phyloP scores from a whole-genome alignment of 2,888 invertebrate species.

The Pachymerium ferrugineum region DNA sequence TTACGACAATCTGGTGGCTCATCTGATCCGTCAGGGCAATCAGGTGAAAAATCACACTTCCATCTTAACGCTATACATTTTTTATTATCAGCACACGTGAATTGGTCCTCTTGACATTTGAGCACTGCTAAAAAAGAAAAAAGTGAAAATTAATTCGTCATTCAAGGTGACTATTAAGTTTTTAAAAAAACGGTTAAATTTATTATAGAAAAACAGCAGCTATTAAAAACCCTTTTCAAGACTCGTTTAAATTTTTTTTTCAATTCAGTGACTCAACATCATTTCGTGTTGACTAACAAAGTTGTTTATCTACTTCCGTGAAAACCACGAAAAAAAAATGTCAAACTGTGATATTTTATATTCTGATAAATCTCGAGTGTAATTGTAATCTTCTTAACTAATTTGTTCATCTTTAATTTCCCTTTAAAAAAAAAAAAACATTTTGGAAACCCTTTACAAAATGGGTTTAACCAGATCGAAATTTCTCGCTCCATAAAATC shows the following conservation, averaged over 20 bases:
- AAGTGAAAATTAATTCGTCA: no score
- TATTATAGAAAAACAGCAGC: not conserved
- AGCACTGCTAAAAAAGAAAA: not conserved
- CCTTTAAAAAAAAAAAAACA: not conserved
- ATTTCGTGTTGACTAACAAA: no score
- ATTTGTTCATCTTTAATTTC: no score
- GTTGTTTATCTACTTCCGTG: constrained; percentile 1
- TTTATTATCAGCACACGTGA: constrained; percentile 58
- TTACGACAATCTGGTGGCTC: constrained; percentile 54
- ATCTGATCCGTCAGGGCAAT: constrained; percentile 66
- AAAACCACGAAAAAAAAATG: not conserved
- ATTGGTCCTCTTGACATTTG: constrained; percentile 50
- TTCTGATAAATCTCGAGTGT: no score
- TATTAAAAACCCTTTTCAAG: no score
- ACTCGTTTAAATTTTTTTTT: no score
- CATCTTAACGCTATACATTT: constrained; percentile 58
- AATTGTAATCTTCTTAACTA: no score
- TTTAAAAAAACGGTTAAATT: no score
- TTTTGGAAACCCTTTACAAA: not conserved
- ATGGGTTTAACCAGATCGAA: not conserved
- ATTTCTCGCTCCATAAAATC: not conserved
- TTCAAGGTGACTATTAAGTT: no score
- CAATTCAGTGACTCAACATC: constrained; percentile 5
- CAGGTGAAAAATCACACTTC: constrained; percentile 62
- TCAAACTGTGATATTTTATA: no score